Evolutionary conservation across 2,888 invertebrate genomes (phyloP), one percentile per base, ranked within the genome.

Genomic region (Aelia acuminata): DNA sequence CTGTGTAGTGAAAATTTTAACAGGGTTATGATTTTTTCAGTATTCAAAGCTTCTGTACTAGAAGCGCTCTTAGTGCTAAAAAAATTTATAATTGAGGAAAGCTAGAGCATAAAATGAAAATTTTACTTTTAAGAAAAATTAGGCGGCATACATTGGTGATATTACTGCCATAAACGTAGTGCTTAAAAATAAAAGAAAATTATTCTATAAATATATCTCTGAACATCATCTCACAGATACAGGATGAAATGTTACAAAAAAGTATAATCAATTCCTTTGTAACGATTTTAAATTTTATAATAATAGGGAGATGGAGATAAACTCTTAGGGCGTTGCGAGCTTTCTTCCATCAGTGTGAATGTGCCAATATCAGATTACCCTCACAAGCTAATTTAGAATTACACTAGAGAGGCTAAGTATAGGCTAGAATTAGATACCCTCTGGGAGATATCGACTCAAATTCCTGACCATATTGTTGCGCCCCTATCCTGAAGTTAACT

Each of bases 351-450:
- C 43, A 31, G 63, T 70, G 63, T 63, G 63, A 63, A 63, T 80
- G 22, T 43, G 22, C 80, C 80, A 47, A 80, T n/a, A 80, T 80
- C 80, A 80, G 80, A 80, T 80, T 80, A 43, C 43, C 2, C 80
- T 43, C 80, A 0, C 13, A 80, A 47, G 43, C 80, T 47, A 43
- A 80, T 43, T 80, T 22, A 47, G 43, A 80, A 80, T 43, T 43
- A 80, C n/a, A 80, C 11, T 1, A 39, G 4, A n/a, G 43, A 80
- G 43, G 43, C 80, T 80, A 80, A 80, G 43, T 80, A 80, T 80
- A 43, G 43, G 39, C 43, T 47, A 80, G 80, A 80, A 80, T 80
- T 22, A 43, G 80, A 80, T 80, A 80, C n/a, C 80, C 80, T 80
- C 43, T n/a, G 80, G n/a, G 13, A 80, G 80, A 80, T 80, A 80